Evolutionary conservation across 2,888 invertebrate species (phyloP).

Genomic region (Autographa gamma): DNA sequence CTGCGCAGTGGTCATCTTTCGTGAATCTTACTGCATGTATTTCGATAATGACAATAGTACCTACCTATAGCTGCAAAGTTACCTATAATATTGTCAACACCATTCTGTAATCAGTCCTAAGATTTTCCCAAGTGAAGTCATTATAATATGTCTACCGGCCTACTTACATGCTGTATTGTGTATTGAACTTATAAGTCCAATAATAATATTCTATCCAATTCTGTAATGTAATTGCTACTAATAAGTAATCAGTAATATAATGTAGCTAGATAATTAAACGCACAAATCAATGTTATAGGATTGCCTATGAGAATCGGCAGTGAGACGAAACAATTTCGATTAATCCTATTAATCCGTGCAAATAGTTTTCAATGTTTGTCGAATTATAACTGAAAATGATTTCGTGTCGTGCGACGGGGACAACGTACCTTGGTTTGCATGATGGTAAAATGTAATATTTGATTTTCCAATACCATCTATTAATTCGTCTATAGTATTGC

Average conservation of each 20-base stretch:
- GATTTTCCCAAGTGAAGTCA: too few species aligned
- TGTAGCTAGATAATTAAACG: constrained; percentile 45
- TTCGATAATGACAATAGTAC: too few species aligned
- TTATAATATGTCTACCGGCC: too few species aligned
- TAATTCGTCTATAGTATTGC: not conserved
- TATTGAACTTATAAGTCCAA: not conserved
- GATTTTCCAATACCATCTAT: not conserved
- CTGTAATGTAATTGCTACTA: constrained; percentile 9
- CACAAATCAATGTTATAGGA: constrained; percentile 46
- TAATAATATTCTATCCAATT: not conserved
- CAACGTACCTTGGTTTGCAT: constrained; percentile 14
- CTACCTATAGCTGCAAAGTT: too few species aligned
- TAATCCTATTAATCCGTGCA: constrained; percentile 47
- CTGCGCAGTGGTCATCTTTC: too few species aligned
- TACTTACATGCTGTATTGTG: not conserved
- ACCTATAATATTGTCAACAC: too few species aligned
- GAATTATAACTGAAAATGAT: constrained; percentile 54
- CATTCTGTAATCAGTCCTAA: too few species aligned
- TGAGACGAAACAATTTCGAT: constrained; percentile 42
- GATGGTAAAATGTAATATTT: constrained; percentile 8
- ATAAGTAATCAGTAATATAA: constrained; percentile 23
- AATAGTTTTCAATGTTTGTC: constrained; percentile 55
- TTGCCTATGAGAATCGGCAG: constrained; percentile 40
- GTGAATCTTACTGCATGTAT: too few species aligned
- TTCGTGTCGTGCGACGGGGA: constrained; percentile 35